A percentile compares a stretch with the other conserved stretches of the same genome.
phyloP scores from a whole-genome alignment of 2,888 invertebrate species.

The Epiblema foenella region DNA sequence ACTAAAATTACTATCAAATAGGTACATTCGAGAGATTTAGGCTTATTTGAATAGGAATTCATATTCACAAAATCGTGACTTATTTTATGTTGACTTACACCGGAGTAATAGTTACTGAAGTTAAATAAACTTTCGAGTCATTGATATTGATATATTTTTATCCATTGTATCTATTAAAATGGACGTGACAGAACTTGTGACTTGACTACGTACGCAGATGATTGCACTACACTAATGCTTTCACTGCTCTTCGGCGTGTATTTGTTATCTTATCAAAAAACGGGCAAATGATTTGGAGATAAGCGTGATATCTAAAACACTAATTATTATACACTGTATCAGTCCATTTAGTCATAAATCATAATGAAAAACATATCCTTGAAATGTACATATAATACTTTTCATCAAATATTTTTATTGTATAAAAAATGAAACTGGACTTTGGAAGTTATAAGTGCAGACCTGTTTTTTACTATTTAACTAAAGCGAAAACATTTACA shows the following conservation, averaged over 20 bases:
- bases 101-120: too few species aligned
- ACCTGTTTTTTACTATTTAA: too few species aligned
- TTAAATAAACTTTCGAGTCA: too few species aligned
- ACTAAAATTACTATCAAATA: too few species aligned
- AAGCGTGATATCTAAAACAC: background rate
- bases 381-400: background rate
- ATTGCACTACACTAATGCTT: background rate
- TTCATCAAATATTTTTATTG: background rate
- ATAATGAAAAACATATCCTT: conserved; percentile 11
- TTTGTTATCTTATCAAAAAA: background rate
- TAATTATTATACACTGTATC: background rate
- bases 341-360: background rate
- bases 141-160: too few species aligned
- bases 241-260: background rate
- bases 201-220: background rate
- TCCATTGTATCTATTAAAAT: too few species aligned
- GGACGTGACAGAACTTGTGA: too few species aligned
- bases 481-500: too few species aligned
- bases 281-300: background rate
- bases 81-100: too few species aligned
- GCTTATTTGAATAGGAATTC: too few species aligned
- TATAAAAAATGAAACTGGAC: background rate
- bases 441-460: background rate
- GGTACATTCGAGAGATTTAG: too few species aligned
- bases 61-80: too few species aligned